Percentiles rank a stretch among this genome's conserved stretches.
Evolutionary conservation across 2,888 invertebrate species (phyloP).

Genomic region (Drosophila falleni): DNA sequence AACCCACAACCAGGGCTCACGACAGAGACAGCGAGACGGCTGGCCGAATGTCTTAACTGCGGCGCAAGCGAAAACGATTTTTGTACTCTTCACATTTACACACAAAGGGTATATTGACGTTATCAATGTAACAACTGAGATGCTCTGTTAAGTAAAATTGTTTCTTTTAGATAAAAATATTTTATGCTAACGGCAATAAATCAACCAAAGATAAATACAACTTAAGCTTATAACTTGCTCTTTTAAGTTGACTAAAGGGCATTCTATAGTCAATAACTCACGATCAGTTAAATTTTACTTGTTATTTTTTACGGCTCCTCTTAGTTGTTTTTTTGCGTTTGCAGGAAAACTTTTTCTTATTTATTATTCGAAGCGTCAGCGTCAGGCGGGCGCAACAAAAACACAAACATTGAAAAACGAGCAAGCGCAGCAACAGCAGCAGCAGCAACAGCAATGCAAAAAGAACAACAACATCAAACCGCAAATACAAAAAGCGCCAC

Average conservation of each 20-base stretch:
- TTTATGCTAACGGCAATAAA: not conserved
- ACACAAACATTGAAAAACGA: slow-evolving; percentile 75
- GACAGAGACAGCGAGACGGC: slow-evolving; percentile 48
- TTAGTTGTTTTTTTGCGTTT: slow-evolving; percentile 60
- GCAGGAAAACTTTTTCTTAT: slow-evolving; percentile 84
- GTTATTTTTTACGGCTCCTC: slow-evolving; percentile 60
- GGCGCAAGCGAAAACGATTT: slow-evolving; percentile 75
- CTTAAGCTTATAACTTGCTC: not conserved
- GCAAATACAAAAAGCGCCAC: slow-evolving; percentile 28
- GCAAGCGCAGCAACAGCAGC: slow-evolving; percentile 34
- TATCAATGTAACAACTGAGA: not conserved
- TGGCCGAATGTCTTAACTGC: slow-evolving; percentile 44
- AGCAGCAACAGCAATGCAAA: slow-evolving; percentile 11
- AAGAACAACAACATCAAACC: slow-evolving; percentile 6
- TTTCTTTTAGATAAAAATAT: not conserved
- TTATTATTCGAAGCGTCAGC: slow-evolving; percentile 80
- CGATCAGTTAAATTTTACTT: slow-evolving; percentile 19
- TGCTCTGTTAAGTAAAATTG: not conserved
- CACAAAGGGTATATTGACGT: not conserved
- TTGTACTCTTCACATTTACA: slow-evolving; percentile 24
- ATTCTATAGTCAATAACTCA: not conserved
- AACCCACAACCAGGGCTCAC: slow-evolving; percentile 32
- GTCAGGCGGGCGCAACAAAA: slow-evolving; percentile 55
- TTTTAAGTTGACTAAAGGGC: slow-evolving; percentile 9
- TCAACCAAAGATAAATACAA: not conserved